Evolutionary conservation across 2,797 vertebrate species (phyloP).

Genomic region (Tinamus major): DNA sequence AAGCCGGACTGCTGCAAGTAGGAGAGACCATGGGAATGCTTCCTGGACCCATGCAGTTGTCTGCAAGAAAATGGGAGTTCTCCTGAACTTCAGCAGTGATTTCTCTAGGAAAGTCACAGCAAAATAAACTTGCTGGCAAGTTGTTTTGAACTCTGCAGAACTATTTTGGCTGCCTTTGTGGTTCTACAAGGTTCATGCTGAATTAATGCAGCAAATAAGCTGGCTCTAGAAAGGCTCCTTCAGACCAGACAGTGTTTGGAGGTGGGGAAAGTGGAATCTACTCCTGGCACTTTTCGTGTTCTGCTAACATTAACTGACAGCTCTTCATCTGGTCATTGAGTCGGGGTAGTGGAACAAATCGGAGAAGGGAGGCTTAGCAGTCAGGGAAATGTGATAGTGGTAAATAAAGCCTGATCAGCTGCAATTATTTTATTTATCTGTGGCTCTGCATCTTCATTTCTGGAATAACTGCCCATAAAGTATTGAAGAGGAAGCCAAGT

Average conservation of each 20-base stretch:
- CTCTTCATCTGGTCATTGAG: background rate
- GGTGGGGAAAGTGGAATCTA: background rate
- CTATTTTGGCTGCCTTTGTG: background rate
- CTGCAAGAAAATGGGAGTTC: background rate
- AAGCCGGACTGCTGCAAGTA: background rate
- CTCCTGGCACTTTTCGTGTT: background rate
- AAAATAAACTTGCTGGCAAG: background rate
- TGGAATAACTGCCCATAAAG: constrained; percentile 57
- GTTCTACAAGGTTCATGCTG: background rate
- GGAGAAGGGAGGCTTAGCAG: background rate
- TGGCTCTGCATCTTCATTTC: constrained; percentile 45
- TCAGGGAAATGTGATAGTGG: background rate
- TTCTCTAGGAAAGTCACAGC: background rate
- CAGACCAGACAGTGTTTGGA: background rate
- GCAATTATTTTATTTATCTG: constrained; percentile 62
- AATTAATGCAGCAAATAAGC: background rate
- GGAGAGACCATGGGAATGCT: background rate
- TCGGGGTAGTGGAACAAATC: background rate
- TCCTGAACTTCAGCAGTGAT: background rate
- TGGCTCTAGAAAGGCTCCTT: background rate
- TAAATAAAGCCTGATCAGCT: constrained; percentile 47
- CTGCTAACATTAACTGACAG: constrained; percentile 2
- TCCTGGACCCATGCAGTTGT: background rate
- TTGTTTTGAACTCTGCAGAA: background rate
- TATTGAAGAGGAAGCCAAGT: constrained; percentile 55